These are phyloP conservation scores for Sarcophilus harrisii DNA, from an alignment of 2,797 vertebrate genomes.

Conservation along the genomic window DNA sequence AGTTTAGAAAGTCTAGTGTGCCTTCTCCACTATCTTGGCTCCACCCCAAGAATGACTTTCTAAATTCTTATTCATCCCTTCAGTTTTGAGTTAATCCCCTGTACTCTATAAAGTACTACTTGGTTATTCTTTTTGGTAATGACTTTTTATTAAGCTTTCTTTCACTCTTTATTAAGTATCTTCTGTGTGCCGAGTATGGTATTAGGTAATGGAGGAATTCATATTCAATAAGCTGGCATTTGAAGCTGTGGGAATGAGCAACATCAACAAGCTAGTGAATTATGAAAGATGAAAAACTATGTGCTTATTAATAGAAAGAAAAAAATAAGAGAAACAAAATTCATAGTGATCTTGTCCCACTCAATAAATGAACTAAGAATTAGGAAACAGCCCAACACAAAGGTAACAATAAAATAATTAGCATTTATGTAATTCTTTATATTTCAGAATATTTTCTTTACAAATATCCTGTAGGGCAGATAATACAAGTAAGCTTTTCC, in stretches of 20 bases:
- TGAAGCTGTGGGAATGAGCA: background rate
- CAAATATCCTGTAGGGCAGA: background rate
- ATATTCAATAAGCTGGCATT: background rate
- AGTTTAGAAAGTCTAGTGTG: no score
- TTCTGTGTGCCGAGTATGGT: background rate
- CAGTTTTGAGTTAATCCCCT: background rate
- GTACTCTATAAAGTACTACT: background rate
- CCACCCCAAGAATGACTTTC: background rate
- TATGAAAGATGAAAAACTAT: background rate
- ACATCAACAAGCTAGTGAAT: background rate
- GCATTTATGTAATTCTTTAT: background rate
- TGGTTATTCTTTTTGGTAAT: background rate
- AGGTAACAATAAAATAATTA: background rate
- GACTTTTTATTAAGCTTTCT: background rate
- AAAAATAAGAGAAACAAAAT: background rate
- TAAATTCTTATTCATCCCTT: background rate
- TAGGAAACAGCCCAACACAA: background rate
- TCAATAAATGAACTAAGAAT: background rate
- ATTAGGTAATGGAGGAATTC: background rate
- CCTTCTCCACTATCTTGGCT: no score
- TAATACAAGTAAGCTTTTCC: background rate
- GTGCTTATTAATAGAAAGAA: background rate
- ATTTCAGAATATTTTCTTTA: background rate
- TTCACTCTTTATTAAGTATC: background rate
- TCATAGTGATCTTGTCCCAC: background rate